Evolutionary conservation across 2,113 vertebrate species (phyloP).

Genomic region (Vidua chalybeata): DNA sequence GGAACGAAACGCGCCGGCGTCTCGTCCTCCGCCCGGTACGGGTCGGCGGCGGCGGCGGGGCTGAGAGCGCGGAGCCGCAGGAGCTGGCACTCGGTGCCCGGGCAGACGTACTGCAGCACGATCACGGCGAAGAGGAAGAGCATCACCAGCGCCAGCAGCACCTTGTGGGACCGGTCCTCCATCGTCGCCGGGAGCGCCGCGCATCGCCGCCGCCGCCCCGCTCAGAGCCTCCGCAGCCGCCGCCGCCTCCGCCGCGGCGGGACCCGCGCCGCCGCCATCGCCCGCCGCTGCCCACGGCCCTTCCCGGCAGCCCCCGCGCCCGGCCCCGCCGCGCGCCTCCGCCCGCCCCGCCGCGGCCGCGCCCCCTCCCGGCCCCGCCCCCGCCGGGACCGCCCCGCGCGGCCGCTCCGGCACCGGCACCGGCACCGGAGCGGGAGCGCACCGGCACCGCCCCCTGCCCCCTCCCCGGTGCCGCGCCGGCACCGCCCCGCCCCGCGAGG

Average conservation of each 20-base stretch:
- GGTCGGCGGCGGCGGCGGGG: constrained; percentile 78
- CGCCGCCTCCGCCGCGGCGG: no score
- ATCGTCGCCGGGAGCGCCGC: constrained; percentile 80
- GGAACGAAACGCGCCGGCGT: constrained; percentile 86
- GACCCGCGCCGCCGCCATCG: no score
- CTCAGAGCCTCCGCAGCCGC: constrained; percentile 38
- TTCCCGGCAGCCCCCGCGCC: no score
- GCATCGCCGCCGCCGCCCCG: constrained; percentile 57
- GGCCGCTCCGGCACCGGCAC: neutral
- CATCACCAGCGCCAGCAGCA: constrained; percentile 87
- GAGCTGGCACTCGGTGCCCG: constrained; percentile 87
- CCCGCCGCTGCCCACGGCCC: no score
- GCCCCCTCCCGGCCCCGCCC: neutral
- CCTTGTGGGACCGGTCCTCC: constrained; percentile 91
- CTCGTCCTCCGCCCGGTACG: constrained; percentile 90
- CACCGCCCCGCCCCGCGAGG: neutral
- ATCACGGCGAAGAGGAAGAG: constrained; percentile 89
- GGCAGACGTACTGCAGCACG: constrained; percentile 92
- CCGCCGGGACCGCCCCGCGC: neutral
- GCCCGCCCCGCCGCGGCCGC: no score
- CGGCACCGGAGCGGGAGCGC: neutral
- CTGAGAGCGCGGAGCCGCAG: constrained; percentile 79
- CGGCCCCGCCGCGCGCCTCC: no score
- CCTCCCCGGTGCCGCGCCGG: neutral
- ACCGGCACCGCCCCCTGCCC: neutral